These are phyloP conservation scores for Junonia oenone DNA, from an alignment of 2,888 invertebrate genomes.

Conservation along the genomic window DNA sequence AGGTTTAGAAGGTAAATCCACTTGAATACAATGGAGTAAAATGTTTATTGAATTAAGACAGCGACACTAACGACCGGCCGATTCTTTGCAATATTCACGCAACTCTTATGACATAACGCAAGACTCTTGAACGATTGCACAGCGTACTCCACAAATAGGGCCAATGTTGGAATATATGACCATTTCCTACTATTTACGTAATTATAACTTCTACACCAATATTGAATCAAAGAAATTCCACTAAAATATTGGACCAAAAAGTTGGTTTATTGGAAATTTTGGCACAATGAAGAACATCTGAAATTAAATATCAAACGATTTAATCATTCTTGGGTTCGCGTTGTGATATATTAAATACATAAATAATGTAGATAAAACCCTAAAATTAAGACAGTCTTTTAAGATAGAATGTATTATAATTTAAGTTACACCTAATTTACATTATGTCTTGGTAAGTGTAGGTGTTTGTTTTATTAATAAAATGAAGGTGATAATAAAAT, in stretches of 20 bases:
- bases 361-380: too few species aligned
- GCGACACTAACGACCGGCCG: background rate
- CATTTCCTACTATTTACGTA: background rate
- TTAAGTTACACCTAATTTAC: background rate
- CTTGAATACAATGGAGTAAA: background rate
- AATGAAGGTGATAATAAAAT: background rate
- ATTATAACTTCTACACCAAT: background rate
- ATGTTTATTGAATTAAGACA: background rate
- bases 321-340: background rate
- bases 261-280: background rate
- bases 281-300: too few species aligned
- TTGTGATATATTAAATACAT: background rate
- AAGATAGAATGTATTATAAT: background rate
- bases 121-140: constrained; percentile 14
- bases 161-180: background rate
- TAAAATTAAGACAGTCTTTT: background rate
- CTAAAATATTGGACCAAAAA: background rate
- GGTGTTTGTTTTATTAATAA: background rate
- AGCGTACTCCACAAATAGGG: constrained; percentile 1
- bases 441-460: background rate
- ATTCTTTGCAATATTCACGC: constrained; percentile 19
- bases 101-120: constrained; percentile 21
- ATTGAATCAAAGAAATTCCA: background rate
- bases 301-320: background rate
- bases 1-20: too few species aligned